Evolutionary conservation across 2,113 vertebrate species (phyloP).

Genomic region (Paramisgurnus dabryanus): DNA sequence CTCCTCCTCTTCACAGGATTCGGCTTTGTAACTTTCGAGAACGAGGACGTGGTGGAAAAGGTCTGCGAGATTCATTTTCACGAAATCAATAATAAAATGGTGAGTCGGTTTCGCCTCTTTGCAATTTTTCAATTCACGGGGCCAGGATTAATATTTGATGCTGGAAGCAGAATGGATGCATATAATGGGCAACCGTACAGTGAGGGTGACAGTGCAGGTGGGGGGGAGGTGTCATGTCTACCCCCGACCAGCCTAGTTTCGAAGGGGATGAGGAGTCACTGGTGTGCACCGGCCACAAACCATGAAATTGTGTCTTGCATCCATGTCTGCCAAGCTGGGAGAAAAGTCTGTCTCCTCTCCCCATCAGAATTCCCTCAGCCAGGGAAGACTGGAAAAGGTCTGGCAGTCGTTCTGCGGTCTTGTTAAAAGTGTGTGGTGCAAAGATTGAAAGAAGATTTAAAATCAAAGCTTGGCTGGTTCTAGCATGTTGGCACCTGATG

Average conservation of each 20-base stretch:
- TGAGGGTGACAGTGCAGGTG: conserved; percentile 30
- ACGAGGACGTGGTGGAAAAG: conserved; percentile 92
- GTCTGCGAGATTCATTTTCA: conserved; percentile 95
- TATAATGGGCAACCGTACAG: conserved; percentile 22
- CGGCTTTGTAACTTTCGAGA: conserved; percentile 93
- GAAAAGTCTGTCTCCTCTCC: conserved; percentile 46
- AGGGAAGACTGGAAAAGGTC: conserved; percentile 46
- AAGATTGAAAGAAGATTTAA: conserved; percentile 57
- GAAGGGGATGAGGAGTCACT: conserved; percentile 51
- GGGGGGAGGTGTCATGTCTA: conserved; percentile 37
- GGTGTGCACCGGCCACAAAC: conserved; percentile 61
- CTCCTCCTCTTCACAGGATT: conserved; percentile 73
- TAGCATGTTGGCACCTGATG: conserved; percentile 44
- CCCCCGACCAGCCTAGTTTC: conserved; percentile 37
- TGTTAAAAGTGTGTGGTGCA: conserved; percentile 54
- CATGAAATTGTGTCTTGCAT: conserved; percentile 67
- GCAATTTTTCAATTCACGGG: conserved; percentile 50
- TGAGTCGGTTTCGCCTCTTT: conserved; percentile 73
- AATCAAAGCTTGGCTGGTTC: conserved; percentile 47
- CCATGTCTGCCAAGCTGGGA: conserved; percentile 50
- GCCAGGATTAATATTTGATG: conserved; percentile 62
- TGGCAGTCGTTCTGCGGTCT: conserved; percentile 53
- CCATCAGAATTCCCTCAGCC: conserved; percentile 44
- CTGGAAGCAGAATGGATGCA: conserved; percentile 32
- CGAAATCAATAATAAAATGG: conserved; percentile 97